phyloP scores from a whole-genome alignment of 2,113 vertebrate genomes.

The Otus sunia region DNA sequence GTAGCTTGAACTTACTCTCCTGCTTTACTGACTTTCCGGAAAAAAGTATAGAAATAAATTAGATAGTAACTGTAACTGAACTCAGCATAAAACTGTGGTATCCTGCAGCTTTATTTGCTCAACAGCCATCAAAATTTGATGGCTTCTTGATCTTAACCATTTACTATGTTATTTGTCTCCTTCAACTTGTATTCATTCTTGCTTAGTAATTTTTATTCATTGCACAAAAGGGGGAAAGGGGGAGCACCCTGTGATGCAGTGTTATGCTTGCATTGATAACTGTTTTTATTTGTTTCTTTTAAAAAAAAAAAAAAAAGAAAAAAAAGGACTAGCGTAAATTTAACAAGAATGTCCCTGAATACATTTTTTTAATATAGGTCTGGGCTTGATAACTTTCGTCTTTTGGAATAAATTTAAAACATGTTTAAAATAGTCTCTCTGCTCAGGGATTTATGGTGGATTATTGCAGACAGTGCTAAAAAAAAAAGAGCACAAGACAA shows the following conservation, averaged over 20 bases:
- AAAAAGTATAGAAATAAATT: conserved; percentile 51
- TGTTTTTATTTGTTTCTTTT: conserved; percentile 30
- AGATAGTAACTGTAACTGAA: conserved; percentile 65
- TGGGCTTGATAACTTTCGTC: conserved; percentile 70
- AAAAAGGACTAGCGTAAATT: conserved; percentile 51
- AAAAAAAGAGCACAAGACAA: conserved; percentile 83
- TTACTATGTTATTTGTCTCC: conserved; percentile 51
- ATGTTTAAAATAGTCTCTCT: conserved; percentile 85
- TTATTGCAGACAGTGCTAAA: conserved; percentile 88
- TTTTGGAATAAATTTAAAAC: conserved; percentile 70
- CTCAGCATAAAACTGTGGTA: conserved; percentile 66
- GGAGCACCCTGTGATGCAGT: conserved; percentile 45
- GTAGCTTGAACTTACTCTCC: conserved; percentile 48
- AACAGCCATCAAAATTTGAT: conserved; percentile 52
- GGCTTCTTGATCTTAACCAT: conserved; percentile 61
- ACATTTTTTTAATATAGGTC: conserved; percentile 63
- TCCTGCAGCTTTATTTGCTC: conserved; percentile 66
- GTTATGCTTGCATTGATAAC: conserved; percentile 48
- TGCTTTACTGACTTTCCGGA: conserved; percentile 49
- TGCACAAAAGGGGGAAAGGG: conserved; percentile 46
- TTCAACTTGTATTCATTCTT: conserved; percentile 53
- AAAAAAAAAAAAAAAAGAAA: neutral
- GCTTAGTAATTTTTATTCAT: conserved; percentile 47
- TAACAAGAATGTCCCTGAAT: conserved; percentile 71
- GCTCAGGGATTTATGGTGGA: conserved; percentile 95